A percentile compares a stretch with the other conserved stretches of the same genome.
These are phyloP conservation scores for Etheostoma spectabile DNA, from an alignment of 2,113 vertebrate species.

Conservation along the genomic window DNA sequence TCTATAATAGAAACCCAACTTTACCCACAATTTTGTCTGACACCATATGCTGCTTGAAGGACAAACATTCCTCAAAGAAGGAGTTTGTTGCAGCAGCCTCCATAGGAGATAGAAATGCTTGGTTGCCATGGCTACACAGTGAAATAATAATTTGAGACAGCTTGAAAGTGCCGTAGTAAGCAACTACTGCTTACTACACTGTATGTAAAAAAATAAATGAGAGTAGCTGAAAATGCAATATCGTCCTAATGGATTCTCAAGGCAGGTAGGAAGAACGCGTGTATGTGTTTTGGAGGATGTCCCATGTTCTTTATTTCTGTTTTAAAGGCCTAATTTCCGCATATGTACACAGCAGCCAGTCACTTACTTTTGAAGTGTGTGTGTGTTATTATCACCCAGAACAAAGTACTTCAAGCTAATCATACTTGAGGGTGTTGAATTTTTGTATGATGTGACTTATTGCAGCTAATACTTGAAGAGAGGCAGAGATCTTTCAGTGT, in stretches of 20 bases:
- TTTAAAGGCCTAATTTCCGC: neutral
- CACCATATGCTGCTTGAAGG: no score
- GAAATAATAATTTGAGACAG: constrained; percentile 71
- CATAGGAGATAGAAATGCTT: constrained; percentile 35
- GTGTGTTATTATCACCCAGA: neutral
- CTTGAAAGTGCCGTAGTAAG: constrained; percentile 53
- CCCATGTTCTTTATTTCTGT: neutral
- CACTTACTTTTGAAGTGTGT: neutral
- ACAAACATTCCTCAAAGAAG: no score
- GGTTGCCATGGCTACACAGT: constrained; percentile 71
- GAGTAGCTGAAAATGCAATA: constrained; percentile 44
- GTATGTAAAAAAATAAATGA: constrained; percentile 32
- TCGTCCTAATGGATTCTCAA: constrained; percentile 27
- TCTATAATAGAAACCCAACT: no score
- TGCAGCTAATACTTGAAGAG: constrained; percentile 7
- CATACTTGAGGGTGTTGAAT: neutral
- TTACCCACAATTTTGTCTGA: no score
- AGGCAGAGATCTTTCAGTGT: neutral
- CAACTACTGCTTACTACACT: constrained; percentile 31
- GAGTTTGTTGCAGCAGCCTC: neutral
- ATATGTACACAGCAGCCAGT: no score
- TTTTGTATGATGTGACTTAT: constrained; percentile 2
- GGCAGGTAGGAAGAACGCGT: neutral
- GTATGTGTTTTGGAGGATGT: neutral
- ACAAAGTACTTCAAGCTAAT: neutral